Percentiles rank a stretch among this genome's conserved stretches.
Conservation (phyloP, 2,888 invertebrate species). For the Synergus laeviventris region DNA sequence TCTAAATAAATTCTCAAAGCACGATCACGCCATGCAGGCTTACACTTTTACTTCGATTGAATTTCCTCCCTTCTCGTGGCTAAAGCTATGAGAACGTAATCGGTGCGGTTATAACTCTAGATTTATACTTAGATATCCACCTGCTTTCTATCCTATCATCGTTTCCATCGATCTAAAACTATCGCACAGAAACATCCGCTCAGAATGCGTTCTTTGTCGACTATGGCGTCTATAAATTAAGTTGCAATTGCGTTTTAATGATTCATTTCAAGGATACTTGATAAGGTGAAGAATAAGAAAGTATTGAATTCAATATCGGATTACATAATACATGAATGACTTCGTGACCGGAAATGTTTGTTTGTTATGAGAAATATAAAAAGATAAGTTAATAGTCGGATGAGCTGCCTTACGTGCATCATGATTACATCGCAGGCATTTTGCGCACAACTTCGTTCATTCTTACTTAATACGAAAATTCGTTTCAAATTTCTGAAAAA, state of each 20-base stretch:
- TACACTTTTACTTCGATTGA: slow-evolving; percentile 20
- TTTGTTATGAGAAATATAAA: slow-evolving; percentile 34
- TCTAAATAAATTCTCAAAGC: slow-evolving; percentile 1
- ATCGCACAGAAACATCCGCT: slow-evolving; percentile 23
- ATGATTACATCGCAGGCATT: slow-evolving; percentile 6
- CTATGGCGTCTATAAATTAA: background rate
- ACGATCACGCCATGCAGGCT: background rate
- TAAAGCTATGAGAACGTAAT: slow-evolving; percentile 2
- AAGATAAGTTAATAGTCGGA: slow-evolving; percentile 15
- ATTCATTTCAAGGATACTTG: slow-evolving; percentile 17
- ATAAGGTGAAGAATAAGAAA: slow-evolving; percentile 18
- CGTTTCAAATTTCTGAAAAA: background rate
- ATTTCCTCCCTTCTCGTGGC: background rate
- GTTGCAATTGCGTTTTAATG: background rate
- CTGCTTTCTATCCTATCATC: slow-evolving; percentile 35
- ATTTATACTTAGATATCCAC: slow-evolving; percentile 31
- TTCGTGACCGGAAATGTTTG: slow-evolving; percentile 27
- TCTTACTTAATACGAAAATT: background rate
- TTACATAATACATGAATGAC: slow-evolving; percentile 22
- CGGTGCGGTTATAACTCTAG: background rate
- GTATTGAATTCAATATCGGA: background rate
- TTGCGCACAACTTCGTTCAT: background rate
- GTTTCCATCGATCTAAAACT: slow-evolving; percentile 26
- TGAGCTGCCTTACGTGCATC: background rate
- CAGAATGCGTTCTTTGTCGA: background rate